These are phyloP conservation scores for Pycnonotus jocosus DNA, from an alignment of 2,113 vertebrate species.

Conservation along the genomic window DNA sequence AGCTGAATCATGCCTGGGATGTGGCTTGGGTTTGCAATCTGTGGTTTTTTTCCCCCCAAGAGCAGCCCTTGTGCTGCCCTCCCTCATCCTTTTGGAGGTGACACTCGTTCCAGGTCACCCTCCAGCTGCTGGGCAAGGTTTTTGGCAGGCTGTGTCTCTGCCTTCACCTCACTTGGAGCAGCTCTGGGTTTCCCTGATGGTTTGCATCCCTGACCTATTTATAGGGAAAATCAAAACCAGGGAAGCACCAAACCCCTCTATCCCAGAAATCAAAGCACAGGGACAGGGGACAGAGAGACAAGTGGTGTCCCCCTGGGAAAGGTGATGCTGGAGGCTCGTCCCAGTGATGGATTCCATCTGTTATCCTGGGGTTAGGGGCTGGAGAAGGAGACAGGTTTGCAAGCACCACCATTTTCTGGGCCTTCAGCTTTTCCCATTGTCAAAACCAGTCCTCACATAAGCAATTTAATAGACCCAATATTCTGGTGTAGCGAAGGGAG, in stretches of 20 bases:
- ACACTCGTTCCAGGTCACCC: neutral
- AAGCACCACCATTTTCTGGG: neutral
- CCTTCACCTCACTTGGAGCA: neutral
- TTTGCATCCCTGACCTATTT: neutral
- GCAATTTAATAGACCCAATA: conserved; percentile 44
- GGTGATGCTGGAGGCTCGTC: neutral
- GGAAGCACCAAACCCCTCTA: neutral
- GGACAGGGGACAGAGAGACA: neutral
- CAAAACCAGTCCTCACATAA: neutral
- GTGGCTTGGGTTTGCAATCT: neutral
- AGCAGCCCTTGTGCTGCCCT: neutral
- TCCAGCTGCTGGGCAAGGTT: neutral
- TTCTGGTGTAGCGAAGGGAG: conserved; percentile 59
- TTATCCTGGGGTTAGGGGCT: neutral
- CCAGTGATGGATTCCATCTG: neutral
- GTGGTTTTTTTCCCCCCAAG: neutral
- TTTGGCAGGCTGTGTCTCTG: neutral
- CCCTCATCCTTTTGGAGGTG: neutral
- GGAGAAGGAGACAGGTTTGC: neutral
- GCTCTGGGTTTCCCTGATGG: neutral
- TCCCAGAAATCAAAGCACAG: neutral
- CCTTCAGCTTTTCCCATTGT: conserved; percentile 24
- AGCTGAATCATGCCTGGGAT: neutral
- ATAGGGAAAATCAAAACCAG: neutral
- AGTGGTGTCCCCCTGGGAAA: neutral